Conservation (phyloP, 1,140 invertebrate genomes). For the Limonius californicus region DNA sequence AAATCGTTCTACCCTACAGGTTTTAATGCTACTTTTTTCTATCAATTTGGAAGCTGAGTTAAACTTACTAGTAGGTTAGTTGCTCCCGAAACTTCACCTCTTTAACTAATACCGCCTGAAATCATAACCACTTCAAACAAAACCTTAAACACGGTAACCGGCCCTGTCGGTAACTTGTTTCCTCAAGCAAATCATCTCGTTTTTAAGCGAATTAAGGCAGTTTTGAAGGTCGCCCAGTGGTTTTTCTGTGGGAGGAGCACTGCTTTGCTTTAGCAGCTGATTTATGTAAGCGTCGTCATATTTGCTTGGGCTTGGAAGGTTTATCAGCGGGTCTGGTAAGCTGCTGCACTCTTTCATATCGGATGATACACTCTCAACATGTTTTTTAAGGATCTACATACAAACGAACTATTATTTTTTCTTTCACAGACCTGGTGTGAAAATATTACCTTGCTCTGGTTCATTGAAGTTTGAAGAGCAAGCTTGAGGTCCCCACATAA, state of each 20-base stretch:
- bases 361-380: neutral
- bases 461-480: neutral
- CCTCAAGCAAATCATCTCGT: conserved; percentile 11
- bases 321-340: neutral
- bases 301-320: neutral
- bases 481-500: neutral
- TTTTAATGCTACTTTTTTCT: too few relatives aligned
- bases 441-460: neutral
- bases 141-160: neutral
- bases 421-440: neutral
- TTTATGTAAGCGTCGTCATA: conserved; percentile 20
- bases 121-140: too few relatives aligned
- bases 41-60: too few relatives aligned
- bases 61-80: too few relatives aligned
- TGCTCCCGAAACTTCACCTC: too few relatives aligned
- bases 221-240: conserved; percentile 11
- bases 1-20: too few relatives aligned
- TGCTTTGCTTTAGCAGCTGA: conserved; percentile 15
- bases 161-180: conserved; percentile 2
- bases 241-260: neutral
- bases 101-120: too few relatives aligned
- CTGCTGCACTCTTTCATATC: neutral
- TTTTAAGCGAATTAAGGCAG: conserved; percentile 8
- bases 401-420: neutral
- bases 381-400: neutral